Conservation (phyloP, 2,888 invertebrate genomes). For the Exephanes ischioxanthus region DNA sequence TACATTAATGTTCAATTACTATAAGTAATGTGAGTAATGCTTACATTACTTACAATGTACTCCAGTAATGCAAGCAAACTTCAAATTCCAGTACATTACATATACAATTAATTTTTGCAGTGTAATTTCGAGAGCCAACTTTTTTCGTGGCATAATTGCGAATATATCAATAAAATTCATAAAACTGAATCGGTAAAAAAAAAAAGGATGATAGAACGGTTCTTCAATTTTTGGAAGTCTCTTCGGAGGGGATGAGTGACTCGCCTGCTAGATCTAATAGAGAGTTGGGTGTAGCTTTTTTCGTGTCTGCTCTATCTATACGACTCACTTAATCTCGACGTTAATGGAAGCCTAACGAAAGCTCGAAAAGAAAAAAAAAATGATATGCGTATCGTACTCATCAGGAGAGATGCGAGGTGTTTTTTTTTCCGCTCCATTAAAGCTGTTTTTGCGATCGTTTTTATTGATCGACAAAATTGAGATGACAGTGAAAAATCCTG, state of each 20-base stretch:
- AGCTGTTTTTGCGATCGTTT: conserved; percentile 13
- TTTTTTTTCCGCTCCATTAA: conserved; percentile 70
- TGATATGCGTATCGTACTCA: conserved; percentile 35
- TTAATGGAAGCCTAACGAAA: conserved; percentile 75
- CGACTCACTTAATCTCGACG: conserved; percentile 77
- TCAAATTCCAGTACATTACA: too few species aligned
- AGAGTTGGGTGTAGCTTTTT: conserved; percentile 79
- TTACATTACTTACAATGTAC: not conserved
- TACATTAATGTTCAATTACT: too few species aligned
- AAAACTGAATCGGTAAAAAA: not conserved
- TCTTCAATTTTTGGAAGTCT: not conserved
- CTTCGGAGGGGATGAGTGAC: not conserved
- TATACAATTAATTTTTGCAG: too few species aligned
- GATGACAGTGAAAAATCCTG: not conserved
- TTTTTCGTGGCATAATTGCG: too few species aligned
- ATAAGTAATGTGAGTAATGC: not conserved
- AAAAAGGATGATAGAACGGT: not conserved
- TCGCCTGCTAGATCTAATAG: conserved; percentile 76
- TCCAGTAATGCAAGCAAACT: too few species aligned
- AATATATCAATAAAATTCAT: not conserved
- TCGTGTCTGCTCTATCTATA: conserved; percentile 77
- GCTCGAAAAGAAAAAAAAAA: conserved; percentile 20
- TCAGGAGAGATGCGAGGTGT: conserved; percentile 71
- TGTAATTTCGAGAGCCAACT: too few species aligned
- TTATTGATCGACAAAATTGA: not conserved